Evolutionary conservation across 2,113 vertebrate genomes (phyloP).

Genomic region (Pandion haliaetus): DNA sequence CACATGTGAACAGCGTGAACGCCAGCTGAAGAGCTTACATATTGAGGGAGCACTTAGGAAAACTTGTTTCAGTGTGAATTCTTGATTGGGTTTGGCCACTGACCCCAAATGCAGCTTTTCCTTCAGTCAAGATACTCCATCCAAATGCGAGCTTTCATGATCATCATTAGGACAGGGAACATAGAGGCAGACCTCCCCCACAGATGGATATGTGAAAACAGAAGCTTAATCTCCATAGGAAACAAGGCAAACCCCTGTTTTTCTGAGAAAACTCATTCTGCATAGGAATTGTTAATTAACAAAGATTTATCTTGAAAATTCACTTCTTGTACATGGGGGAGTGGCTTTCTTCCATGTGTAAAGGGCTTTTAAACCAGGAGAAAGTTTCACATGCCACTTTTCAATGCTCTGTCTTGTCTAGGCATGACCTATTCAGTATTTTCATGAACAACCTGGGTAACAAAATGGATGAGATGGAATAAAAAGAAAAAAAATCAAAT

Average conservation of each 20-base stretch:
- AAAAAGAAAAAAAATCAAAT: not conserved
- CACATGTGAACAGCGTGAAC: not conserved
- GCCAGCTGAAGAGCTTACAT: not conserved
- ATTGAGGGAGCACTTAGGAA: not conserved
- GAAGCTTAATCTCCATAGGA: not conserved
- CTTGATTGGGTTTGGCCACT: not conserved
- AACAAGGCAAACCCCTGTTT: not conserved
- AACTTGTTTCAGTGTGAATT: not conserved
- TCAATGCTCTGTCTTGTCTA: not conserved
- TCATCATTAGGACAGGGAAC: not conserved
- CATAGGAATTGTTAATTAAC: not conserved
- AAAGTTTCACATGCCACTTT: not conserved
- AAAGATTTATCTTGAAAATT: not conserved
- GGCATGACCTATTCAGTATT: not conserved
- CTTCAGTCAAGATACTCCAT: not conserved
- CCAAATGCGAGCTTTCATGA: not conserved
- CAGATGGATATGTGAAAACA: accelerated
- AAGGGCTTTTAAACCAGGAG: not conserved
- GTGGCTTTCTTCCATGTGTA: not conserved
- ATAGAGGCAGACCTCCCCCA: not conserved
- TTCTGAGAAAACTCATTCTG: not conserved
- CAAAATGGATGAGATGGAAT: not conserved
- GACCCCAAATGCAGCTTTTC: not conserved
- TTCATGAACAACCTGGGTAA: not conserved
- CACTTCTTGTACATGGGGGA: not conserved